Evolutionary conservation across 2,797 vertebrate genomes (phyloP).

Genomic region (Chelidonichthys spinosus): DNA sequence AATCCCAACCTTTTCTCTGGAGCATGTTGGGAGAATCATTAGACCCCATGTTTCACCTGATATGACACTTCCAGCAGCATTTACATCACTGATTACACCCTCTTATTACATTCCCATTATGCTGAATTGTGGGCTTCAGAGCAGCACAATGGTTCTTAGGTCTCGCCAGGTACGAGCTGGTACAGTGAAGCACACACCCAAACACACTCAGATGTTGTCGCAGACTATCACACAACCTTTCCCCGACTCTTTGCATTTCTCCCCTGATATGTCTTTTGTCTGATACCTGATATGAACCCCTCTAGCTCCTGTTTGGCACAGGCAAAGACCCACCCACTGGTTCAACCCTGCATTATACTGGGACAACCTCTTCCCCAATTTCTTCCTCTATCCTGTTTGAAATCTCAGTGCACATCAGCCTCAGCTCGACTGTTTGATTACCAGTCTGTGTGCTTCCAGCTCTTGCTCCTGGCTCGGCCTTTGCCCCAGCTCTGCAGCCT

Average conservation of each 20-base stretch:
- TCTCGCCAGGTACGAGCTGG: conserved; percentile 66
- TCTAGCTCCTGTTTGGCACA: conserved; percentile 61
- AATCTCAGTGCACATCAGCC: conserved; percentile 21
- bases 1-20: neutral
- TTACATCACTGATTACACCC: conserved; percentile 57
- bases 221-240: conserved; percentile 39
- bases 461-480: conserved; percentile 23
- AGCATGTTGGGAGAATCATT: neutral
- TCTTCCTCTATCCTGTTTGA: conserved; percentile 13
- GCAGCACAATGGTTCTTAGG: conserved; percentile 60
- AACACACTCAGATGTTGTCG: conserved; percentile 58
- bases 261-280: conserved; percentile 64
- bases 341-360: conserved; percentile 35
- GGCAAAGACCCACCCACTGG: conserved; percentile 51
- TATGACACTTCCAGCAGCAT: conserved; percentile 33
- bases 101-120: conserved; percentile 64
- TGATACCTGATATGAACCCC: conserved; percentile 61
- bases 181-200: conserved; percentile 69
- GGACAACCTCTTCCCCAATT: conserved; percentile 26
- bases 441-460: conserved; percentile 21
- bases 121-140: conserved; percentile 54
- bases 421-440: conserved; percentile 26
- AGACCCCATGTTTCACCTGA: conserved; percentile 14
- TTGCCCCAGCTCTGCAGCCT: conserved; percentile 19
- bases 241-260: conserved; percentile 48